Conservation (phyloP, 2,113 vertebrate species). For the Datnioides undecimradiatus region DNA sequence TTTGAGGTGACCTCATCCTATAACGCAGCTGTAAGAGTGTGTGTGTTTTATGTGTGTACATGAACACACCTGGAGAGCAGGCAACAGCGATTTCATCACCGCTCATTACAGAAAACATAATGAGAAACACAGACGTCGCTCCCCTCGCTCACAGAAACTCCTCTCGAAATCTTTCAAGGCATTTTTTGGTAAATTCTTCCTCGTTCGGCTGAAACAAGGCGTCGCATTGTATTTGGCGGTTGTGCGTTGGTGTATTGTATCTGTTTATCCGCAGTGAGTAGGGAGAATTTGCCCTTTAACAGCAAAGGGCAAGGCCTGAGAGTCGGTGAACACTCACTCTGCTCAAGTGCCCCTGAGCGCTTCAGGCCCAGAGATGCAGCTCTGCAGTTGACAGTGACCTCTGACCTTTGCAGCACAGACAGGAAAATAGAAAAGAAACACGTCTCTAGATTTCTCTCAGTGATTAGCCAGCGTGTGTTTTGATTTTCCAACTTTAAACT, state of each 20-base stretch:
- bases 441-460: fast-evolving
- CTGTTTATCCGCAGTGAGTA: constrained; percentile 29
- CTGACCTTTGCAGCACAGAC: constrained; percentile 25
- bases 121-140: constrained; percentile 59
- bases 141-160: constrained; percentile 2
- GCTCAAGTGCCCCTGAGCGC: constrained; percentile 32
- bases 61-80: constrained; percentile 42
- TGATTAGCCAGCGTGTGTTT: no score
- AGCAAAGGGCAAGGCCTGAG: constrained; percentile 9
- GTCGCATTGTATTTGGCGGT: constrained; percentile 4
- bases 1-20: constrained; percentile 57
- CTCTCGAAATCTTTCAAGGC: constrained; percentile 44
- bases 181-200: constrained; percentile 13
- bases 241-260: constrained; percentile 17
- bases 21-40: constrained; percentile 52
- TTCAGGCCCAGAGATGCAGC: background rate
- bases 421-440: background rate
- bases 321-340: constrained; percentile 41
- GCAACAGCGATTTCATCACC: constrained; percentile 43
- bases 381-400: constrained; percentile 29
- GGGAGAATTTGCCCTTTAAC: constrained; percentile 36
- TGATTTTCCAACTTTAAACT: no score
- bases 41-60: background rate
- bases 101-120: constrained; percentile 55
- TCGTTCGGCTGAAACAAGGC: constrained; percentile 13